These are phyloP conservation scores for Pipa parva DNA, from an alignment of 2,113 vertebrate genomes.

Conservation along the genomic window DNA sequence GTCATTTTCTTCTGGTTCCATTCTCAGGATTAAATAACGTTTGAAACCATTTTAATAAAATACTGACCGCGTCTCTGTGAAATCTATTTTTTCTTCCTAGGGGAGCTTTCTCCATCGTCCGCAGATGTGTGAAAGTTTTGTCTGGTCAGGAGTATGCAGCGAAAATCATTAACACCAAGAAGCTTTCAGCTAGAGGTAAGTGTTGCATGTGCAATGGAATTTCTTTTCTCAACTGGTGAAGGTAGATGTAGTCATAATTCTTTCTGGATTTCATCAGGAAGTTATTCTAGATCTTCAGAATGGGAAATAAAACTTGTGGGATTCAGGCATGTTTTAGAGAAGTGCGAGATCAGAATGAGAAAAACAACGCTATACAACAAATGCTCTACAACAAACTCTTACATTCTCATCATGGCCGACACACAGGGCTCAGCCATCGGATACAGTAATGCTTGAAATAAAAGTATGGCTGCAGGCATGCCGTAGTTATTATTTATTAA, in stretches of 20 bases:
- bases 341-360: too few relatives aligned
- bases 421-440: too few relatives aligned
- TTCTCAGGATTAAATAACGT: not conserved
- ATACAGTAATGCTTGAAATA: too few relatives aligned
- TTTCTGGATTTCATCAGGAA: not conserved
- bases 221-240: not conserved
- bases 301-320: too few relatives aligned
- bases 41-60: not conserved
- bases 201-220: not conserved
- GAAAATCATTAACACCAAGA: conserved; percentile 81
- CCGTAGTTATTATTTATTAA: too few relatives aligned
- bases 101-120: conserved; percentile 76
- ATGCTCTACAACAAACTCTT: too few relatives aligned
- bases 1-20: too few relatives aligned
- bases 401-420: too few relatives aligned
- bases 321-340: too few relatives aligned
- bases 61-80: conserved; percentile 9
- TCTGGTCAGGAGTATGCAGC: conserved; percentile 76
- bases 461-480: too few relatives aligned
- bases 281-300: conserved; percentile 17
- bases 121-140: conserved; percentile 74
- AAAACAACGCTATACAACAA: too few relatives aligned
- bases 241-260: conserved; percentile 5
- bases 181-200: conserved; percentile 74
- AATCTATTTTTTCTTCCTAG: conserved; percentile 51